Percentiles rank a stretch among this genome's conserved stretches.
These are phyloP conservation scores for Corvus hawaiiensis DNA, from an alignment of 2,113 vertebrate species.

Conservation along the genomic window DNA sequence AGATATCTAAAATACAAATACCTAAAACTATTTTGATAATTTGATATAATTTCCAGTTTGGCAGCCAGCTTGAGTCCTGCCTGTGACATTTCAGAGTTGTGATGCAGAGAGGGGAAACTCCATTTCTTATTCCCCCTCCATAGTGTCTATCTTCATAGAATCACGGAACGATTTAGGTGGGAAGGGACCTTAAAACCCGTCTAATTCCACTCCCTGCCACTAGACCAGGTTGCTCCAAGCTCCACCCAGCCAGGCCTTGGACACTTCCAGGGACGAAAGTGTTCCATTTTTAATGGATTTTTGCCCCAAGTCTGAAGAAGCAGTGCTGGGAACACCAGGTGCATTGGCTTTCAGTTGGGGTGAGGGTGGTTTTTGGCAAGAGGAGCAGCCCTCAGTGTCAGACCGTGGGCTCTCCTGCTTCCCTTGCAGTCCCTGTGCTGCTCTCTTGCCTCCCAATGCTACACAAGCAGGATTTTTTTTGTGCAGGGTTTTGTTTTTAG, in stretches of 20 bases:
- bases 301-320: background rate
- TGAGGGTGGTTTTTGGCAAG: background rate
- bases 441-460: rapidly evolving
- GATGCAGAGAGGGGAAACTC: background rate
- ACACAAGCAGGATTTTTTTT: no score
- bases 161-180: background rate
- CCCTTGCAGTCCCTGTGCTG: rapidly evolving
- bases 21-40: background rate
- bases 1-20: background rate
- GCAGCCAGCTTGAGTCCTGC: background rate
- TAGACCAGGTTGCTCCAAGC: background rate
- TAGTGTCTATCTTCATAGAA: background rate
- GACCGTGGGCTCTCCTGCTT: background rate
- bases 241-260: background rate
- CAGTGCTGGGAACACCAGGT: rapidly evolving
- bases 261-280: background rate
- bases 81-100: background rate
- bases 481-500: background rate
- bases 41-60: background rate
- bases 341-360: background rate
- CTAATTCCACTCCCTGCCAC: background rate
- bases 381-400: background rate
- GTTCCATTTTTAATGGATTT: background rate
- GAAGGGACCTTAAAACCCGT: background rate
- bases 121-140: background rate